Base-by-base conservation (phyloP, 2,797 vertebrate species). In the Rhinatrema bivittatum region DNA sequence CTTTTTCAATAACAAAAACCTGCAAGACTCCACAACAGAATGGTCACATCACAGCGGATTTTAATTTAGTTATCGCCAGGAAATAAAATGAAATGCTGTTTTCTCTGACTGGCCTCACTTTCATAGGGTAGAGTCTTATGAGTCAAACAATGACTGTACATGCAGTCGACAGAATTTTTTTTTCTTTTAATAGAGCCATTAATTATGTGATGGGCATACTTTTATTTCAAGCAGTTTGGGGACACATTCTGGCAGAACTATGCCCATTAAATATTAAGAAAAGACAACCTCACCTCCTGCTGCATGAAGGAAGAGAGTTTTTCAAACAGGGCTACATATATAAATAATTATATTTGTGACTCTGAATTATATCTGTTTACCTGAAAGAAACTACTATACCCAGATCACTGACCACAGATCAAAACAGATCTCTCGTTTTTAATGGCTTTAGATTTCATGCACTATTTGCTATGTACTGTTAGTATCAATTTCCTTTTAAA, bases 261-360 rank as follows among this genome's bases (percentile, higher is more conserved):
- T 53, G 65, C 44, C 39, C 40, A 52, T 32, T 39, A 49, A 74
- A 58, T 57, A 62, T 50, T 56, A 49, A 61, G 43, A 59, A 39
- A 45, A 63, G 40, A 54, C 39, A 18, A 36, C 50, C 60, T 34
- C 39, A 29, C 40, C 16, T 49, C 46, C 55, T 46, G 36, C 59
- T 56, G 50, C 42, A 56, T 48, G 46, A 59, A 54, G 36, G 25
- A 20, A 9, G 24, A 9, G 24, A 31, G n/a, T 30, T 17, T 48
- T 18, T 42, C 12, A 23, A 20, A 17, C 2, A 18, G 14, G 29
- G 39, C 6, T 39, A 27, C 31, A 65, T 63, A 72, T 61, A 56
- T 56, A 57, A 65, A 56, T 56, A 65, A 53, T 20, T 53, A 42
- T 32, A 63, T 50, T 33, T 61, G 46, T 45, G 45, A 44, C 44